Evolutionary conservation across 2,888 invertebrate genomes (phyloP), one percentile per base, ranked within the genome.

Genomic region (Pristionchus entomophagus): DNA sequence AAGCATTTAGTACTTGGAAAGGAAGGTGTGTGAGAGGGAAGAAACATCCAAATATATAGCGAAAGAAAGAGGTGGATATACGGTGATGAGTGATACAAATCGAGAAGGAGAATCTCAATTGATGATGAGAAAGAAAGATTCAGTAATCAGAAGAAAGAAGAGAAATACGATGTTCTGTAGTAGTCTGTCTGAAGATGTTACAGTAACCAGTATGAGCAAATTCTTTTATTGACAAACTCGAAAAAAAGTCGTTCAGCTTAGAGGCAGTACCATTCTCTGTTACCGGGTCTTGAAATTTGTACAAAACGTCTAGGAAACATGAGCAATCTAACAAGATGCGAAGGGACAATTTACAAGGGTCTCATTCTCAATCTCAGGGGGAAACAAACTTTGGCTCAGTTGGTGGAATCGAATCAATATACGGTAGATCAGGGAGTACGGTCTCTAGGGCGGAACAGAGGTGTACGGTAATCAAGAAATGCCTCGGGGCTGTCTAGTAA

Each of bases 251-350:
- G 19, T 35, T 35, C 38, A 38, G 6, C 29, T 38, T 35, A 5
- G 69, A 69, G 69, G 69, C 69, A 69, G 69, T 69, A 38, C 69
- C 38, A 69, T 69, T 69, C 38, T 69, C 69, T 69, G 69, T 69
- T 69, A 69, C 69, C 69, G 69, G 69, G 69, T 19, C 38, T 29
- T n/a, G n/a, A 17, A 3, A 32, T 62, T 62, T 62, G 62, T 62
- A 69, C 38, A 69, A 38, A 69, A 38, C 22, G 5, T 8, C 19
- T n/a, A 14, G 38, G 38, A n/a, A 69, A 69, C 41, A 69, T 69
- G 35, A 69, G 69, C 3, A 35, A 69, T 69, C 69, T 69, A 69
- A 38, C 8, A 69, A 69, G 69, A 69, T 69, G 69, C 69, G n/a
- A 22, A 35, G 38, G 38, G 38, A 6, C 38, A 69, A 69, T 69